Evolutionary conservation across 1,140 invertebrate genomes (phyloP).

Genomic region (Pteromalus puparum): DNA sequence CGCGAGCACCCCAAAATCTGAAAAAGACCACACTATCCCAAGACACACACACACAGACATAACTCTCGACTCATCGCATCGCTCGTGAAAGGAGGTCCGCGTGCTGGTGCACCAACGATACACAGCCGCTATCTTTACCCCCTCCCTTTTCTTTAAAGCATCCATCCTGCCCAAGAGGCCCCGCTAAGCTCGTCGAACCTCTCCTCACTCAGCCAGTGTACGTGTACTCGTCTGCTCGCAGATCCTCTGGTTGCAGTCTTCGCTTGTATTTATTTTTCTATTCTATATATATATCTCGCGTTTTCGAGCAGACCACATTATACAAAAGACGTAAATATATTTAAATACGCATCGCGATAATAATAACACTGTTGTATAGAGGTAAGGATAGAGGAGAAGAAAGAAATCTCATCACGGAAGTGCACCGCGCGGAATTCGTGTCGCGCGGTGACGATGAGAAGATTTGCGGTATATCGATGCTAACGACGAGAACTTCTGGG

Average conservation of each 20-base stretch:
- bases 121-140: not conserved
- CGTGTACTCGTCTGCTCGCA: not conserved
- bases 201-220: not conserved
- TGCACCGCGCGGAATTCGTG: not conserved
- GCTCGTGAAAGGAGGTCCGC: slow-evolving; percentile 40
- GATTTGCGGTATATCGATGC: not conserved
- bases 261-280: not conserved
- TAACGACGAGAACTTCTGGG: not conserved
- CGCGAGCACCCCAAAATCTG: too few relatives aligned
- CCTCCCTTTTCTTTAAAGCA: not conserved
- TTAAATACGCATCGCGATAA: too few relatives aligned
- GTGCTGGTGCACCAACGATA: not conserved
- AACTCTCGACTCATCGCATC: not conserved
- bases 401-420: not conserved
- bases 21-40: too few relatives aligned
- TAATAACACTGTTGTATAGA: too few relatives aligned
- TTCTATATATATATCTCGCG: too few relatives aligned
- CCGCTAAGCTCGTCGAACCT: not conserved
- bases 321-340: too few relatives aligned
- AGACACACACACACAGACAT: not conserved
- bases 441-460: not conserved
- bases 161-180: not conserved
- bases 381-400: not conserved
- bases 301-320: not conserved
- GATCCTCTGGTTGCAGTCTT: not conserved